Evolutionary conservation across 1,140 invertebrate genomes (phyloP).

Genomic region (Zaprionus vittiger): DNA sequence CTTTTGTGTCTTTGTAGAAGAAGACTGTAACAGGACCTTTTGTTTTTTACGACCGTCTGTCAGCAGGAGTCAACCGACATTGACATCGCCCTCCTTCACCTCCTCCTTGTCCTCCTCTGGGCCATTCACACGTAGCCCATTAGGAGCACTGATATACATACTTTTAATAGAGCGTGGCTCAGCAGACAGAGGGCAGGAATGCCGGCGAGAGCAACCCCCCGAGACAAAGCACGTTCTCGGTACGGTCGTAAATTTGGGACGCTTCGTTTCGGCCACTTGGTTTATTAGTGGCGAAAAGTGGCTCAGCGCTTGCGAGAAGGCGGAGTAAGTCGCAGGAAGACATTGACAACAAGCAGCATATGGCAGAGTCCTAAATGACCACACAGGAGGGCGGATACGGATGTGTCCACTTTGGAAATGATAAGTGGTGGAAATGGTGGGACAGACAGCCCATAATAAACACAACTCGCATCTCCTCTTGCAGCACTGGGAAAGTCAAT

Average conservation of each 20-base stretch:
- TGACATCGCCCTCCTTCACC: conserved; percentile 20
- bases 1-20: conserved; percentile 47
- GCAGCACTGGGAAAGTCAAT: neutral
- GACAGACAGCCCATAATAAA: neutral
- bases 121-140: conserved; percentile 72
- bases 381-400: neutral
- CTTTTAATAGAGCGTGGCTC: conserved; percentile 47
- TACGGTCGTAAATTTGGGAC: conserved; percentile 32
- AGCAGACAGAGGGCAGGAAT: neutral
- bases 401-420: conserved; percentile 23
- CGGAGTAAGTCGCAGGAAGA: neutral
- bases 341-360: conserved; percentile 3
- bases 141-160: conserved; percentile 72
- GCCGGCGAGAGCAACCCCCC: conserved; percentile 4
- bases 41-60: conserved; percentile 70
- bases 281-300: conserved; percentile 39
- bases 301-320: neutral
- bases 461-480: neutral
- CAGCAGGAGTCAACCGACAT: conserved; percentile 41
- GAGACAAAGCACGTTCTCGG: conserved; percentile 24
- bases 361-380: conserved; percentile 22
- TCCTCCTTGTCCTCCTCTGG: neutral
- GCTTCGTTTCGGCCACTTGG: conserved; percentile 30
- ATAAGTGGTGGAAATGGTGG: conserved; percentile 2
- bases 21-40: conserved; percentile 49